Base-by-base conservation (phyloP, 2,888 invertebrate species). In the Temnothorax ravouxi region DNA sequence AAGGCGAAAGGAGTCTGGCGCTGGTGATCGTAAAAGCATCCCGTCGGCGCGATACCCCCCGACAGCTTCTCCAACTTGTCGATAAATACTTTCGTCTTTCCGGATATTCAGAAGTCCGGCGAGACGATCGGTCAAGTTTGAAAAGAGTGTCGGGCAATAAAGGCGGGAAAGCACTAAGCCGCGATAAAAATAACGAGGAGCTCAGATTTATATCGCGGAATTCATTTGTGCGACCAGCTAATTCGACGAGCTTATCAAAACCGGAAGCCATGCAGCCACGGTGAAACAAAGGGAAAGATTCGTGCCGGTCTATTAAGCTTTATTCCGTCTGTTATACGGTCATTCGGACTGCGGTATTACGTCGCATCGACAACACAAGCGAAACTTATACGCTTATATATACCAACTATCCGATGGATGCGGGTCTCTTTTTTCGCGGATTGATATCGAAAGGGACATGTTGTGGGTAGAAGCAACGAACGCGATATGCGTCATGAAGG, bases 1-100 rank as follows among this genome's bases (percentile, higher is more conserved):
- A 82, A 83, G 76, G 82, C 79, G 84, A 87, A 89, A 88, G 85
- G 81, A 89, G 87, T 87, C 89, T 41, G 86, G 52, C 85, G 62
- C 89, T 88, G 88, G 52, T 88, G 86, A 90, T 90, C 90, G 88
- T 90, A 90, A 90, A 89, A 83, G 83, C 79, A 72, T 87, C 83
- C 83, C 69, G 74, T 62, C 69, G 79, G 74, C 86, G 66, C 64
- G 83, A 74, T 71, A 84, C 41, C 83, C 61, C 61, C 69, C 56
- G 44, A 59, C 79, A 67, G 72, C 79, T 79, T 47, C 47, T 56
- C 34, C 13, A 69, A 47, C 80, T 72, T 74, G 41, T 41, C 88
- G 90, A 89, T 88, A 89, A 89, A 89, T 89, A 83, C 67, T 86
- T 84, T 61, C 75, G 59, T 75, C 44, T 52, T 13, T n/a, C 41